Percentiles rank a stretch among this genome's conserved stretches.
phyloP scores from a whole-genome alignment of 2,888 invertebrate genomes.

The Caenorhabditis afra region DNA sequence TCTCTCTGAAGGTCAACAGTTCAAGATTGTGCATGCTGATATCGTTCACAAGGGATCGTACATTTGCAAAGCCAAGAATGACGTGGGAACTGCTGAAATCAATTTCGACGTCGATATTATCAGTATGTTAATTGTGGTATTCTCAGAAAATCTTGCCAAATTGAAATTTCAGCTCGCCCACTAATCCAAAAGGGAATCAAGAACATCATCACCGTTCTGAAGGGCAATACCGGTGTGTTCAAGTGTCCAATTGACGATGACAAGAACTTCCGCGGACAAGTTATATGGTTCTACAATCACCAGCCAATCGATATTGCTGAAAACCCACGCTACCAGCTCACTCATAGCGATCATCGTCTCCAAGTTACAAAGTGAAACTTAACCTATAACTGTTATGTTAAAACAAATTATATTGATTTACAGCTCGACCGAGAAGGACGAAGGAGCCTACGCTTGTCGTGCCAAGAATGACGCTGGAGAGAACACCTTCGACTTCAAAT shows the following conservation, averaged over 20 bases:
- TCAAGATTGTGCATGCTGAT: slow-evolving; percentile 75
- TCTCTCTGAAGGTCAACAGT: slow-evolving; percentile 76
- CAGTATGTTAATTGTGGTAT: slow-evolving; percentile 76
- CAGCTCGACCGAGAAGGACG: slow-evolving; percentile 70
- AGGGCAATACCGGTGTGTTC: slow-evolving; percentile 81
- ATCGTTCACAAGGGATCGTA: slow-evolving; percentile 66
- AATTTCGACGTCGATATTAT: slow-evolving; percentile 83
- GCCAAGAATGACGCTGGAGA: slow-evolving; percentile 81
- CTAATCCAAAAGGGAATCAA: slow-evolving; percentile 79
- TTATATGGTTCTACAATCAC: slow-evolving; percentile 71
- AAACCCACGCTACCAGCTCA: background rate
- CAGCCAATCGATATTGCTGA: slow-evolving; percentile 45
- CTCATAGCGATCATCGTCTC: slow-evolving; percentile 58
- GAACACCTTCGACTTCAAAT: slow-evolving; percentile 80
- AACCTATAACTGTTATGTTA: no score
- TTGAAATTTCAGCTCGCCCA: slow-evolving; percentile 84
- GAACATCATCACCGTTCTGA: slow-evolving; percentile 80
- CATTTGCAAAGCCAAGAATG: slow-evolving; percentile 74
- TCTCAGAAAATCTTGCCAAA: background rate
- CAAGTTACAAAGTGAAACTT: slow-evolving; percentile 55
- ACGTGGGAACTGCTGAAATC: slow-evolving; percentile 76
- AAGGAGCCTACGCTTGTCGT: slow-evolving; percentile 76
- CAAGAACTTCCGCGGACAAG: slow-evolving; percentile 72
- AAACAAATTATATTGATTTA: slow-evolving; percentile 45
- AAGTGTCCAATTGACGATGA: slow-evolving; percentile 81